Evolutionary conservation across 2,888 invertebrate genomes (phyloP).

Genomic region (Diaperis boleti): DNA sequence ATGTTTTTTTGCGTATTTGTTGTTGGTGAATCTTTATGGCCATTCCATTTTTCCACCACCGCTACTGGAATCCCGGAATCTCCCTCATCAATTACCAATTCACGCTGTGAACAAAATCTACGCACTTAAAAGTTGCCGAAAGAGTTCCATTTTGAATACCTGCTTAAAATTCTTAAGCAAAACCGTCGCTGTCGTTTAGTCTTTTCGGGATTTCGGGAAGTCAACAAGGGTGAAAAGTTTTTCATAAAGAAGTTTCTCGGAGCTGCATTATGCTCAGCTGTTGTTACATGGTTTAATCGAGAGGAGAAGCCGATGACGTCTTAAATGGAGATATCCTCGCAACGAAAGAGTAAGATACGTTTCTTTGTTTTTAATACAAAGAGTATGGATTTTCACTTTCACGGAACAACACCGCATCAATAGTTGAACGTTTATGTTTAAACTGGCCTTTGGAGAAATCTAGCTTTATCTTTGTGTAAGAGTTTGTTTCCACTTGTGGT

Average conservation of each 20-base stretch:
- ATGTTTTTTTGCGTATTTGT: conserved; percentile 21
- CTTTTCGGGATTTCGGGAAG: conserved; percentile 16
- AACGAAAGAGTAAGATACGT: conserved; percentile 18
- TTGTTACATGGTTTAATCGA: conserved; percentile 22
- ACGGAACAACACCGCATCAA: neutral
- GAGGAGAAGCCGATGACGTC: conserved; percentile 16
- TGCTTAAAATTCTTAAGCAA: conserved; percentile 18
- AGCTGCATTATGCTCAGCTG: conserved; percentile 33
- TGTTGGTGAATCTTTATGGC: conserved; percentile 15
- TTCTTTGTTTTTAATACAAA: conserved; percentile 8
- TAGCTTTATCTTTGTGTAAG: conserved; percentile 8
- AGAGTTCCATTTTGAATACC: conserved; percentile 17
- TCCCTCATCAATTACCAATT: conserved; percentile 19
- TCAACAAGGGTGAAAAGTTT: conserved; percentile 34
- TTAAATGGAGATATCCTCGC: conserved; percentile 9
- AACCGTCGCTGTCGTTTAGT: conserved; percentile 14
- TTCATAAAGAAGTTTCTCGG: conserved; percentile 20
- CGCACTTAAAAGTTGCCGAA: neutral
- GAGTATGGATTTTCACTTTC: conserved; percentile 6
- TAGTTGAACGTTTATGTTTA: conserved; percentile 1
- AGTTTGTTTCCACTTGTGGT: conserved; percentile 5
- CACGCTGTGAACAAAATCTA: neutral
- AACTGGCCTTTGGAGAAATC: neutral
- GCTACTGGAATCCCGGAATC: conserved; percentile 2
- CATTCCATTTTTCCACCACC: neutral